Base-by-base conservation (phyloP, 2,113 vertebrate species). In the Syngnathoides biaculeatus region DNA sequence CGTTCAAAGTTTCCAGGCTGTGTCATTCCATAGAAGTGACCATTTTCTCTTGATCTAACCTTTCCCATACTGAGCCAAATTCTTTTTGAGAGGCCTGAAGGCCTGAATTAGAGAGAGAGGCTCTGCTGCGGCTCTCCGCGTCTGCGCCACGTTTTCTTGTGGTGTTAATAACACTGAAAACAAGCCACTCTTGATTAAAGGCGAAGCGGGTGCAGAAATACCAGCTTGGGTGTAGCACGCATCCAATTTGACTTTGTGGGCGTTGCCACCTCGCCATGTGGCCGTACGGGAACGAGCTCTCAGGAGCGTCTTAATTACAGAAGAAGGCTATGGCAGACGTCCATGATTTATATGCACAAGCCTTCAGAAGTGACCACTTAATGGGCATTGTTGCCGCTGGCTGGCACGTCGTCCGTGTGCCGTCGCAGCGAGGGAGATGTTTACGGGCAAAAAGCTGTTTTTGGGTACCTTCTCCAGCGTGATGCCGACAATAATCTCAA, bases 271-370 rank as follows among this genome's bases (percentile, higher is more conserved):
- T 83, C 50, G 66, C 75, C 77, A 87, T 87, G 81, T 77, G 84
- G 77, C 88, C 85, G 73, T 56, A 79, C 60, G 65, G 69, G 78
- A 83, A 75, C 61, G 71, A 88, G 71, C 74, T 86, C 77, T 78
- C 85, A 84, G 83, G 83, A 86, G 86, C 80, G 73, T 74, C 75
- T 72, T 89, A 90, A 89, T 92, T 91, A 92, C 79, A 90, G 87
- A 83, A 83, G 77, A 69, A 68, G 81, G 81, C 75, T 35, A 62
- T 64, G 72, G 71, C 73, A 77, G 71, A 83, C 79, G 73, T 83
- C 76, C 74, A 68, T 87, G 79, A 84, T 88, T 89, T 87, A 87
- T 84, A 78, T 67, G 63, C 66, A 20, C 71, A 20, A 63, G 76
- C 70, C 77, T 79, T 88, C 65, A 86, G 80, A 86, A 87, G 78